phyloP scores from a whole-genome alignment of 2,888 invertebrate genomes.

The Perizoma flavofasciatum region DNA sequence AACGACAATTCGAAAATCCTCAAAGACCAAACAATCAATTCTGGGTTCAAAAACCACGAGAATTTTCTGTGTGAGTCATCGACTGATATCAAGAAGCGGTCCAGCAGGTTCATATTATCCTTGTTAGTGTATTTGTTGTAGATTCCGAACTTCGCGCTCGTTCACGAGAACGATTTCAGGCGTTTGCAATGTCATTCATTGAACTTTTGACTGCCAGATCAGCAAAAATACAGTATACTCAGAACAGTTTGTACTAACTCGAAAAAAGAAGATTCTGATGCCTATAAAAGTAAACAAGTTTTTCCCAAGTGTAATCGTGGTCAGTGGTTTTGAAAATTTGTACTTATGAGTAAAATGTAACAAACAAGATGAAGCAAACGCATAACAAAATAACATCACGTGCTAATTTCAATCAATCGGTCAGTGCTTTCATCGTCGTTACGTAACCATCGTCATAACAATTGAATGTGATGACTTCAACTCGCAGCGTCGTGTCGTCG shows the following conservation, averaged over 20 bases:
- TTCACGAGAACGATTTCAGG: slow-evolving; percentile 9
- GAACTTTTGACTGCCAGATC: background rate
- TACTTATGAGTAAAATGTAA: too few species aligned
- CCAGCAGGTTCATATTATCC: slow-evolving; percentile 37
- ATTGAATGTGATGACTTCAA: background rate
- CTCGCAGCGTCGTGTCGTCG: slow-evolving; percentile 10
- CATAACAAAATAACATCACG: too few species aligned
- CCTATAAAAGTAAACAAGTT: too few species aligned
- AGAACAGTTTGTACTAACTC: too few species aligned
- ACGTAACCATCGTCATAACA: background rate
- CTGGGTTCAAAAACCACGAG: slow-evolving; percentile 36
- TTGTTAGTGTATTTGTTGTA: slow-evolving; percentile 28
- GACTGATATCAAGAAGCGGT: slow-evolving; percentile 45
- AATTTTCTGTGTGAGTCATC: slow-evolving; percentile 50
- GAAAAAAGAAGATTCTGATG: too few species aligned
- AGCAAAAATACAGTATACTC: too few species aligned
- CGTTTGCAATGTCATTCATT: slow-evolving; percentile 11
- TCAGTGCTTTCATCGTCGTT: slow-evolving; percentile 1
- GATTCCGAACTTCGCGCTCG: slow-evolving; percentile 18
- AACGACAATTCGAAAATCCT: slow-evolving; percentile 27
- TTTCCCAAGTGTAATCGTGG: too few species aligned
- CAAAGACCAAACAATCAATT: slow-evolving; percentile 33
- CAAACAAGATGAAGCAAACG: too few species aligned
- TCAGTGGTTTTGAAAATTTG: too few species aligned
- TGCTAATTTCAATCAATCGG: background rate